phyloP scores from a whole-genome alignment of 2,797 vertebrate species.

The Sebastes diaconus region DNA sequence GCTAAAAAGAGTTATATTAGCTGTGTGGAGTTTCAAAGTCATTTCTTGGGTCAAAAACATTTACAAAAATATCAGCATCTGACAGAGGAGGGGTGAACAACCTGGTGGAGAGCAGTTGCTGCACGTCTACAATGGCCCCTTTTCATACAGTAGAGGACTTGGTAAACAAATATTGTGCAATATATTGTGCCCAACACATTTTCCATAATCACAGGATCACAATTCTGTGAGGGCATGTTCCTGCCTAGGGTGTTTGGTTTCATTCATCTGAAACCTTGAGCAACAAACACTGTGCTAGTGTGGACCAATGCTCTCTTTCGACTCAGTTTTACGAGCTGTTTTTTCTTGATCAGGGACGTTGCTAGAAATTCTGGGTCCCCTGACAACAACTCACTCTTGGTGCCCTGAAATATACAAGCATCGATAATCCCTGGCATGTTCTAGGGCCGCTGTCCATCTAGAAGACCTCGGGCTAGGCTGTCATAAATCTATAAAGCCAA shows the following conservation, averaged over 20 bases:
- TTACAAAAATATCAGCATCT: slow-evolving; percentile 40
- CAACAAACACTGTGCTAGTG: not conserved
- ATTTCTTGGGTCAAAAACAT: slow-evolving; percentile 53
- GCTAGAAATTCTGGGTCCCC: not conserved
- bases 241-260: not conserved
- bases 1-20: slow-evolving; percentile 16
- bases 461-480: not conserved
- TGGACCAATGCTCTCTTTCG: not conserved
- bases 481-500: slow-evolving; percentile 17
- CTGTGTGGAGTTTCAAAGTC: slow-evolving; percentile 44
- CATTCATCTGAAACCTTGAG: not conserved
- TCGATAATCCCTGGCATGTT: not conserved
- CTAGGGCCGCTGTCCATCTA: not conserved
- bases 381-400: not conserved
- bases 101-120: slow-evolving; percentile 9
- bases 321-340: not conserved
- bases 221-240: not conserved
- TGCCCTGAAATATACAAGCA: slow-evolving; percentile 7
- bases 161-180: slow-evolving; percentile 6
- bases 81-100: slow-evolving; percentile 8
- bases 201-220: not conserved
- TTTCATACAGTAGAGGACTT: slow-evolving; percentile 24
- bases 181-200: not conserved
- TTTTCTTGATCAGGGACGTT: not conserved
- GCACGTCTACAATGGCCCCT: not conserved